Evolutionary conservation across 2,113 vertebrate genomes (phyloP).

Genomic region (Dryoscopus gambensis): DNA sequence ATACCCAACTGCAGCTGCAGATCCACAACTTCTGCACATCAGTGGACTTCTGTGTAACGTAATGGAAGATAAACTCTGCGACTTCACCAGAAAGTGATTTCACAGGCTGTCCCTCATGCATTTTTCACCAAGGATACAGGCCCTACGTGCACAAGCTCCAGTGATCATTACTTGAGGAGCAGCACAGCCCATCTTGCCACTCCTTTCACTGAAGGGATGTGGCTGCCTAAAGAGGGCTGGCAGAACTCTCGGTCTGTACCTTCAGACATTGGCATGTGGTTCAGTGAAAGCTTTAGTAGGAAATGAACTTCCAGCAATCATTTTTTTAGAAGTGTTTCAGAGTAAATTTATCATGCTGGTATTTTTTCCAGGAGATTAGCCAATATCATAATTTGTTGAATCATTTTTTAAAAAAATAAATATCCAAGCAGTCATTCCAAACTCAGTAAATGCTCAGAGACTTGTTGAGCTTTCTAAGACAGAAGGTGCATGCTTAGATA

Average conservation of each 20-base stretch:
- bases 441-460: neutral
- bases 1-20: neutral
- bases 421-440: neutral
- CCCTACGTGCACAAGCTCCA: accelerated
- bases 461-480: neutral
- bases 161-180: neutral
- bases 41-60: neutral
- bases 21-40: neutral
- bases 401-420: neutral
- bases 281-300: neutral
- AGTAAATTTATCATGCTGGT: neutral
- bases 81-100: neutral
- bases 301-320: neutral
- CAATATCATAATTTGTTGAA: neutral
- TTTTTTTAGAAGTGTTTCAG: neutral
- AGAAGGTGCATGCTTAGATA: neutral
- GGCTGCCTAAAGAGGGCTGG: neutral
- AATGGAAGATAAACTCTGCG: neutral
- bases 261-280: neutral
- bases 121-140: neutral
- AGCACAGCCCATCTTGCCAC: neutral
- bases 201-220: neutral
- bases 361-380: neutral
- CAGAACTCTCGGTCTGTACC: neutral
- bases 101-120: neutral